Evolutionary conservation across 1,140 invertebrate species (phyloP).

Genomic region (Yoshiicerus persimilis): DNA sequence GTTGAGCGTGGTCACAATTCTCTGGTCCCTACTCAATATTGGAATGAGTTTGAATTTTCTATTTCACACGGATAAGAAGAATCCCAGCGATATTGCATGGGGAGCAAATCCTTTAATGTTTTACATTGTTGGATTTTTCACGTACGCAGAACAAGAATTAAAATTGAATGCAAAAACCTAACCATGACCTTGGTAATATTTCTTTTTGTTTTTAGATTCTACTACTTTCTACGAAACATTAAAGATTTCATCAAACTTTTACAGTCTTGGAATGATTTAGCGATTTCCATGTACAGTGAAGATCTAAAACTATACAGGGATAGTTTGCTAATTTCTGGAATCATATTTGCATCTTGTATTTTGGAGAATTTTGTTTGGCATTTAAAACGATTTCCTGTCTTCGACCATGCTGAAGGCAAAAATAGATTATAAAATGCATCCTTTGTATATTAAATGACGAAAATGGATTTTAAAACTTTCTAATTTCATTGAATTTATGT

Average conservation of each 20-base stretch:
- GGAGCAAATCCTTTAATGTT: neutral
- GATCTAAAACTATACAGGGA: neutral
- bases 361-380: neutral
- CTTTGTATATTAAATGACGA: neutral
- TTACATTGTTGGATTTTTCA: neutral
- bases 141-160: neutral
- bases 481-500: neutral
- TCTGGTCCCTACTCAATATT: neutral
- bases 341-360: neutral
- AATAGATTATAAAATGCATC: neutral
- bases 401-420: neutral
- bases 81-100: neutral
- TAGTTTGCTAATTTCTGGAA: neutral
- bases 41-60: neutral
- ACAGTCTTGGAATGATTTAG: neutral
- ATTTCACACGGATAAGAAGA: neutral
- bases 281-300: neutral
- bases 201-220: neutral
- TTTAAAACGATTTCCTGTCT: neutral
- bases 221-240: neutral
- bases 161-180: neutral
- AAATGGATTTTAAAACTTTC: neutral
- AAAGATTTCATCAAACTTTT: neutral
- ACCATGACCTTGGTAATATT: neutral
- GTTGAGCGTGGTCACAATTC: neutral